phyloP scores from a whole-genome alignment of 2,113 vertebrate genomes.

The Nansenia antarctica region DNA sequence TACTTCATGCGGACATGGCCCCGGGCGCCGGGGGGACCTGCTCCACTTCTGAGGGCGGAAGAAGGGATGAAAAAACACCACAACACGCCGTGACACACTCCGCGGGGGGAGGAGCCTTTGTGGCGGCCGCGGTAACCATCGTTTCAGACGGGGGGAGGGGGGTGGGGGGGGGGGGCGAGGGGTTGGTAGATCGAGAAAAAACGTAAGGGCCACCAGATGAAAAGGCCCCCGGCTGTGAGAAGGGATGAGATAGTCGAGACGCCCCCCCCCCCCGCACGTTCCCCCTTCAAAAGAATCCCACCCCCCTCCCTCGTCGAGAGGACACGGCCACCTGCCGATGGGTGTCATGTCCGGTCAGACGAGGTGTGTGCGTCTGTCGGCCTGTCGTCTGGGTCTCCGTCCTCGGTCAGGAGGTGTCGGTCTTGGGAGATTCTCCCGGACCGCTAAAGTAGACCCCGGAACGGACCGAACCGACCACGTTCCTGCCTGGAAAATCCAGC shows the following conservation, averaged over 20 bases:
- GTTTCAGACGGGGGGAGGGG: background rate
- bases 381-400: too few species aligned
- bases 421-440: too few species aligned
- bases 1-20: constrained; percentile 4
- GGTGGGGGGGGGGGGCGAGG: background rate
- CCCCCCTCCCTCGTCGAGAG: too few species aligned
- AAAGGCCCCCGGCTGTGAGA: constrained; percentile 8
- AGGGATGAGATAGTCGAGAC: background rate
- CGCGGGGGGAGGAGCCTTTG: background rate
- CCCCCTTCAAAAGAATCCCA: too few species aligned
- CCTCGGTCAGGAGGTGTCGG: too few species aligned
- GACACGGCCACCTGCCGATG: too few species aligned
- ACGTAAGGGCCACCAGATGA: background rate
- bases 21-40: constrained; percentile 33
- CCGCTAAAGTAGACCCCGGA: too few species aligned
- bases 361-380: too few species aligned
- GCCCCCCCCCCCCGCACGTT: background rate
- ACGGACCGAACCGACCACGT: too few species aligned
- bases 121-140: background rate
- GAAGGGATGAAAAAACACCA: too few species aligned
- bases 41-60: constrained; percentile 35
- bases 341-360: too few species aligned
- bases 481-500: too few species aligned
- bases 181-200: background rate
- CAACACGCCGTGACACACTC: constrained; percentile 1